Conservation (phyloP, 2,888 invertebrate species). For the Hirtodrosophila histrioides region DNA sequence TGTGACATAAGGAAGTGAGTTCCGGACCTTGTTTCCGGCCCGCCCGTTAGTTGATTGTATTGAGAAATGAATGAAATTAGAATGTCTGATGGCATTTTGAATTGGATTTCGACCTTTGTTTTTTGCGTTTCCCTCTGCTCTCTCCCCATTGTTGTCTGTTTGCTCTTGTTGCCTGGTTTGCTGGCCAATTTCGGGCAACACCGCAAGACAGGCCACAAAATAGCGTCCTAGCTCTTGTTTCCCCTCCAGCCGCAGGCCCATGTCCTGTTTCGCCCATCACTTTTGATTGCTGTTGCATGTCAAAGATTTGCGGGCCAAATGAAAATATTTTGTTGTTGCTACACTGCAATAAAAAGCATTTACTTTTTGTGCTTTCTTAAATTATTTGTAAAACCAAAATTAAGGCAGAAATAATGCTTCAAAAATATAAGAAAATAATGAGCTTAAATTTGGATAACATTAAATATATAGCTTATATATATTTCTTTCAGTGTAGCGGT, state of each 20-base stretch:
- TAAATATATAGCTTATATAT: neutral
- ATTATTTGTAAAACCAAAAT: too few relatives aligned
- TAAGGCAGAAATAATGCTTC: neutral
- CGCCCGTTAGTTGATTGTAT: conserved; percentile 62
- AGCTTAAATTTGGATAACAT: neutral
- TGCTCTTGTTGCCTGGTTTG: conserved; percentile 37
- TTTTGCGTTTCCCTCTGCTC: conserved; percentile 15
- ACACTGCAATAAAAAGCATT: conserved; percentile 21
- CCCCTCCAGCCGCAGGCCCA: conserved; percentile 7
- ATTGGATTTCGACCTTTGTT: conserved; percentile 68
- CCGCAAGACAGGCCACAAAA: conserved; percentile 74
- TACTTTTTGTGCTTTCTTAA: too few relatives aligned
- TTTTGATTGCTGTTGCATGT: conserved; percentile 77
- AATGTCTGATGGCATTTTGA: conserved; percentile 79
- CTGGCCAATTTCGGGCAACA: conserved; percentile 71
- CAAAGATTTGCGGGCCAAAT: conserved; percentile 70
- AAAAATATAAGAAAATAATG: neutral
- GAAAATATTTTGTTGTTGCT: conserved; percentile 62
- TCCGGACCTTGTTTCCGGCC: conserved; percentile 21
- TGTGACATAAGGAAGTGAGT: conserved; percentile 58
- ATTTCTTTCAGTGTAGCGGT: conserved; percentile 20
- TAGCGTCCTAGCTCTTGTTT: conserved; percentile 33
- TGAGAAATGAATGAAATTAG: conserved; percentile 79
- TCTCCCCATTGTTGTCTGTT: conserved; percentile 17
- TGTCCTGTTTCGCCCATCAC: conserved; percentile 21